Evolutionary conservation across 2,113 vertebrate species (phyloP).

Genomic region (Lonchura striata): DNA sequence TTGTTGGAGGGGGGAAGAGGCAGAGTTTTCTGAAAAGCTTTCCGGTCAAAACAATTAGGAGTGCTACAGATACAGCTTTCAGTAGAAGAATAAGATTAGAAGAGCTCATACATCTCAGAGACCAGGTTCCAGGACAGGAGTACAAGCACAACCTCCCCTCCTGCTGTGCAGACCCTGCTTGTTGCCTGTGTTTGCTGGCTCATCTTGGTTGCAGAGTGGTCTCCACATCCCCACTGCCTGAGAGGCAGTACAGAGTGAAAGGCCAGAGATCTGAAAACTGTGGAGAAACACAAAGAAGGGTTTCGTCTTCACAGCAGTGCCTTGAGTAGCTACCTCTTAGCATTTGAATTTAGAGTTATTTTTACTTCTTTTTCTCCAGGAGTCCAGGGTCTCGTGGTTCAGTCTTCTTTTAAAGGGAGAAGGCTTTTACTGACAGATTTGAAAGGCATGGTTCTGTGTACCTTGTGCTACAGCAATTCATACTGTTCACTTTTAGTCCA

Average conservation of each 20-base stretch:
- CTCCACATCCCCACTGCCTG: not conserved
- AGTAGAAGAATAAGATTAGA: not conserved
- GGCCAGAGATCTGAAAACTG: not conserved
- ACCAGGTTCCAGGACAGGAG: fast-evolving
- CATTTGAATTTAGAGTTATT: not conserved
- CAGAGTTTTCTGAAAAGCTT: not conserved
- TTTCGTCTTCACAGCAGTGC: not conserved
- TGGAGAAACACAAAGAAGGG: fast-evolving
- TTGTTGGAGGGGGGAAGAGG: not conserved
- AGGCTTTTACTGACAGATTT: not conserved
- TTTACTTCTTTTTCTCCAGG: not conserved
- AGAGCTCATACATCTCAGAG: fast-evolving
- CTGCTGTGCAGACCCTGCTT: fast-evolving
- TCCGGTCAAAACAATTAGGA: not conserved
- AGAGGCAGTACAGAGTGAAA: not conserved
- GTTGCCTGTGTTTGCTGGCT: not conserved
- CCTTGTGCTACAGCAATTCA: not conserved
- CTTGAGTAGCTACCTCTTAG: not conserved
- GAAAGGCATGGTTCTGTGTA: not conserved
- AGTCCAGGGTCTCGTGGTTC: not conserved
- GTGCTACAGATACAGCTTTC: not conserved
- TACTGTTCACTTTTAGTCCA: not conserved
- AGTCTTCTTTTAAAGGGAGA: not conserved
- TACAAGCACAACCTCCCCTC: fast-evolving
- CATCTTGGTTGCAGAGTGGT: not conserved